A percentile compares a stretch with the other conserved stretches of the same genome.
These are phyloP conservation scores for Salvelinus fontinalis DNA, from an alignment of 2,113 vertebrate genomes.

Conservation along the genomic window DNA sequence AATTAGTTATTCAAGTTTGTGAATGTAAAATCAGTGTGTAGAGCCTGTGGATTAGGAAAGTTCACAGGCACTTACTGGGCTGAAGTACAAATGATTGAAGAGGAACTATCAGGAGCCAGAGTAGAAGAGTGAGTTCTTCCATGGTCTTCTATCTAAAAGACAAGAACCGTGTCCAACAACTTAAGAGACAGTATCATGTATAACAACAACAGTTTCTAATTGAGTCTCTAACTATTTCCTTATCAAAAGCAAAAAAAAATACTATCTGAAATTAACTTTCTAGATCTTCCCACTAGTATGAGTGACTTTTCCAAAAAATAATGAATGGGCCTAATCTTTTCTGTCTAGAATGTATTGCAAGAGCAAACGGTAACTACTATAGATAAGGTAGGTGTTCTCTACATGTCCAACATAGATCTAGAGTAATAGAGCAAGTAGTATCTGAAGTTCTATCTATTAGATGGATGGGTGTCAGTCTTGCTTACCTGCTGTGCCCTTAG, in stretches of 20 bases:
- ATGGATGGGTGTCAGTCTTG: constrained; percentile 32
- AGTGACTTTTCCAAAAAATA: not conserved
- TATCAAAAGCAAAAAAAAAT: not conserved
- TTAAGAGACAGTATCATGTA: not conserved
- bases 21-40: too few species aligned
- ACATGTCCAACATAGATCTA: too few species aligned
- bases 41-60: too few species aligned
- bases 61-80: constrained; percentile 57
- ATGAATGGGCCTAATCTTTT: not conserved
- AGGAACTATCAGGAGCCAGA: constrained; percentile 42
- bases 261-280: not conserved
- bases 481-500: constrained; percentile 45
- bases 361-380: too few species aligned
- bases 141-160: constrained; percentile 52
- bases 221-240: not conserved
- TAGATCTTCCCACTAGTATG: not conserved
- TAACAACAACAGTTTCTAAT: not conserved
- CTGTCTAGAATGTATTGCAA: not conserved
- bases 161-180: not conserved
- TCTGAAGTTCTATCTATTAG: not conserved
- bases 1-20: too few species aligned
- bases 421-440: not conserved
- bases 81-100: constrained; percentile 43
- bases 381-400: too few species aligned
- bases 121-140: constrained; percentile 46